Percentiles rank a stretch among this genome's conserved stretches.
These are phyloP conservation scores for Rhizomys pruinosus DNA, from an alignment of 2,113 vertebrate genomes.

Conservation along the genomic window DNA sequence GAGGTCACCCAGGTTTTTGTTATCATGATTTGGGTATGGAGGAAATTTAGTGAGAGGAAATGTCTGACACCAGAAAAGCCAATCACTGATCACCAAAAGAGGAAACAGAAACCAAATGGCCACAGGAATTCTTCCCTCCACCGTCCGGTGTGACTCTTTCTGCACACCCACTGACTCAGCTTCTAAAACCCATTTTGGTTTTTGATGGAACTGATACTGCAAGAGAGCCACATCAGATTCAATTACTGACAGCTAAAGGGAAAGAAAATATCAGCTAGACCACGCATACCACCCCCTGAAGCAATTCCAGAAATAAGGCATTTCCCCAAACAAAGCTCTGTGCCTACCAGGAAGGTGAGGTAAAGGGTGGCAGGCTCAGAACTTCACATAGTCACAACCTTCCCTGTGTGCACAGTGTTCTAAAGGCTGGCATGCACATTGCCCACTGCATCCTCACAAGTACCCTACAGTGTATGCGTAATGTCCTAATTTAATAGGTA, in stretches of 20 bases:
- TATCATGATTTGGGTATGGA: background rate
- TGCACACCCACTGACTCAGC: background rate
- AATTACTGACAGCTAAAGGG: background rate
- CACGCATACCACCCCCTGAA: background rate
- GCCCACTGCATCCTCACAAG: background rate
- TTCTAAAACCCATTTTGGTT: conserved; percentile 4
- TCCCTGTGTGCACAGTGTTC: background rate
- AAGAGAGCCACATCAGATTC: background rate
- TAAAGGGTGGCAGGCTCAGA: accelerated
- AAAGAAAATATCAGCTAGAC: background rate
- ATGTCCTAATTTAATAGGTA: background rate
- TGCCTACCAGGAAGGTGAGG: background rate
- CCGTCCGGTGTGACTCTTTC: background rate
- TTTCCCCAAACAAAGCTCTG: background rate
- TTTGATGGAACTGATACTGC: background rate
- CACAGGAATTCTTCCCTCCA: background rate
- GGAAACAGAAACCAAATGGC: conserved; percentile 16
- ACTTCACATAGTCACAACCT: accelerated
- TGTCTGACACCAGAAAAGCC: background rate
- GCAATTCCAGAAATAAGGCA: background rate
- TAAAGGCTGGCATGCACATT: too few species aligned
- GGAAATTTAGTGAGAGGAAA: background rate
- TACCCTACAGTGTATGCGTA: background rate
- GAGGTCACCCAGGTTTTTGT: background rate
- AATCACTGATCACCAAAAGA: accelerated